Evolutionary conservation across 2,113 vertebrate species (phyloP).

Genomic region (Salminus brasiliensis): DNA sequence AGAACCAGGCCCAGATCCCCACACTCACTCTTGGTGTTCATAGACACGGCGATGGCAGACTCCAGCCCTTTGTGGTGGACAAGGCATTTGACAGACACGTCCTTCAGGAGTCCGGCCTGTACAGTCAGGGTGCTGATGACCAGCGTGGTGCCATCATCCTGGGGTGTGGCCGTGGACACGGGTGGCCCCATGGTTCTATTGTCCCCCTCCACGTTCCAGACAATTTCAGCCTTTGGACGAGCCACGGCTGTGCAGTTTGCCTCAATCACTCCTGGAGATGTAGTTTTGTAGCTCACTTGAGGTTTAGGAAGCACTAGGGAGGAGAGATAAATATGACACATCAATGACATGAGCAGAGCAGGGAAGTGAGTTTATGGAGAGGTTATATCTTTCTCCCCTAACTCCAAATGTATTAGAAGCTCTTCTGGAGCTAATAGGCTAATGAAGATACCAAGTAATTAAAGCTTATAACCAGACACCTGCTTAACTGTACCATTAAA

Average conservation of each 20-base stretch:
- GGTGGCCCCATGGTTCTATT: slow-evolving; percentile 70
- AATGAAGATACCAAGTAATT: no score
- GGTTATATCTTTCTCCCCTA: no score
- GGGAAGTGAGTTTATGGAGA: background rate
- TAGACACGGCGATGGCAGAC: slow-evolving; percentile 77
- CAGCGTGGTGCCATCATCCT: slow-evolving; percentile 74
- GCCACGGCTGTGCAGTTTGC: slow-evolving; percentile 75
- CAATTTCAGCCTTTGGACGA: slow-evolving; percentile 66
- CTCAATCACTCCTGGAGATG: slow-evolving; percentile 65
- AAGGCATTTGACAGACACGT: slow-evolving; percentile 79
- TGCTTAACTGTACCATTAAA: no score
- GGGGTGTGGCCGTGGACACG: slow-evolving; percentile 51
- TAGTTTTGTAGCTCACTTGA: slow-evolving; percentile 65
- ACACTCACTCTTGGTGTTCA: slow-evolving; percentile 82
- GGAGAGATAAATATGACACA: background rate
- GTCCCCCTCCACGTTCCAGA: slow-evolving; percentile 66
- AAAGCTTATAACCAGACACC: no score
- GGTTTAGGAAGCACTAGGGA: slow-evolving; percentile 74
- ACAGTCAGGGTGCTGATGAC: slow-evolving; percentile 76
- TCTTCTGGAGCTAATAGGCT: no score
- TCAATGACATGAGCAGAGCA: background rate
- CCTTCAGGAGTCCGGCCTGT: slow-evolving; percentile 71
- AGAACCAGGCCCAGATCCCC: background rate
- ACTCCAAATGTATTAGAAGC: no score
- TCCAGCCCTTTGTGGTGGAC: slow-evolving; percentile 81